Evolutionary conservation across 53 echinoderm and acorn worm genomes (phyloP), one percentile per base, ranked within the genome.

Genomic region (Holothuria scabra): DNA sequence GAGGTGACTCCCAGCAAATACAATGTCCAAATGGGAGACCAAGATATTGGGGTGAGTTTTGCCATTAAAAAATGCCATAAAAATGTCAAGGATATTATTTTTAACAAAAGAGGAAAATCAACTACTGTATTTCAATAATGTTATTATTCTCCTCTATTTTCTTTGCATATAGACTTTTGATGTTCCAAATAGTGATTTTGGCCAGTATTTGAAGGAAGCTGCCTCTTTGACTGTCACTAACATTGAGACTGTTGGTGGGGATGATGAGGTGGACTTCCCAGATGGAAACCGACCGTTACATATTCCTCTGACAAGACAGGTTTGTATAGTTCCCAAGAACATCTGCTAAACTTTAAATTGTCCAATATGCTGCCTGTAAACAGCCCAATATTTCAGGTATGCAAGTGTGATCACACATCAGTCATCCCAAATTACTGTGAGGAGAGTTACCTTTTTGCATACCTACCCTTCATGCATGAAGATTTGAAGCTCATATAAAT

Each of bases 1-100:
- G 90, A 97, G 72, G 88, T 97, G 16, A 92, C 92, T n/a, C 94
- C 92, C 9, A 92, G 94, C 84, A 97, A 86, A 71, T 97, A 86
- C 75, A 97, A 87, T 46, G 46, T 97, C 56, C 86, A 97, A 70
- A 81, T 91, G 82, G 92, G 90, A 56, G 82, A 89, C 57, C 83
- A 92, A 61, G 90, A 61, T 56, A 68, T 95, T 46, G 95, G 91
- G 83, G 95, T 95, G 59, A 89, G 90, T 78, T 2, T 41, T n/a
- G n/a, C n/a, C n/a, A n/a, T n/a, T n/a, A n/a, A n/a, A n/a, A n/a
- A n/a, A n/a, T n/a, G n/a, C n/a, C n/a, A n/a, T n/a, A n/a, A n/a
- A n/a, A n/a, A n/a, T n/a, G n/a, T n/a, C n/a, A n/a, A n/a, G n/a
- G n/a, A n/a, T n/a, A n/a, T n/a, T n/a, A n/a, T n/a, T n/a, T n/a